These are phyloP conservation scores for Elaphurus davidianus DNA, from an alignment of 2,113 vertebrate species.

Conservation along the genomic window DNA sequence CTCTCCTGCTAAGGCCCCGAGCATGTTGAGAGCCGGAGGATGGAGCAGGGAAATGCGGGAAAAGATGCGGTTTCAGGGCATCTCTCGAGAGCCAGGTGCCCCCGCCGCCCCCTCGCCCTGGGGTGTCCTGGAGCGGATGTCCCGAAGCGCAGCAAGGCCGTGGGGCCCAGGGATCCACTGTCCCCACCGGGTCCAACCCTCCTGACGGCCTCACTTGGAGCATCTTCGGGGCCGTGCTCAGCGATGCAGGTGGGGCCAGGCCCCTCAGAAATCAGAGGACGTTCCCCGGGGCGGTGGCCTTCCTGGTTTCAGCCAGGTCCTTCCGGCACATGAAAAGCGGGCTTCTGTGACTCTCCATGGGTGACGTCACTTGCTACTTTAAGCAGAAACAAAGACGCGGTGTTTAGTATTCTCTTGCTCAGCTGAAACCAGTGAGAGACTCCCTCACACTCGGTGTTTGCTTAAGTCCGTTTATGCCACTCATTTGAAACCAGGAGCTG, in stretches of 20 bases:
- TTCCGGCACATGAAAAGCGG: fast-evolving
- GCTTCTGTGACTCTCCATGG: fast-evolving
- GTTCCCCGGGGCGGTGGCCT: fast-evolving
- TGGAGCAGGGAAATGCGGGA: neutral
- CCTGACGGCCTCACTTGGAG: neutral
- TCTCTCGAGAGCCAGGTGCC: neutral
- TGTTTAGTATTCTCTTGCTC: neutral
- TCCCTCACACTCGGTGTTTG: neutral
- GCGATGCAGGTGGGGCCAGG: fast-evolving
- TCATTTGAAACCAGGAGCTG: neutral
- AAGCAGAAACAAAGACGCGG: fast-evolving
- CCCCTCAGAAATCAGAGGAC: fast-evolving
- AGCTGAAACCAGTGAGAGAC: fast-evolving
- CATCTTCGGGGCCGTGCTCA: no score
- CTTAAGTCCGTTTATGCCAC: neutral
- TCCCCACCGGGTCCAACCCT: neutral
- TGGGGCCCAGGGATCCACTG: neutral
- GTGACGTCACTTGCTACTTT: fast-evolving
- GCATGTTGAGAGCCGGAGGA: neutral
- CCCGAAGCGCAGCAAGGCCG: neutral
- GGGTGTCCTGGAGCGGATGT: neutral
- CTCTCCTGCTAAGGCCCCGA: neutral
- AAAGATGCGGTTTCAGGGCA: neutral
- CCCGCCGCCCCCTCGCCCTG: neutral
- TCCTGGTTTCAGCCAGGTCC: no score